Percentiles rank a stretch among this genome's conserved stretches.
Evolutionary conservation across 2,797 vertebrate species (phyloP).

Genomic region (Mycteria americana): DNA sequence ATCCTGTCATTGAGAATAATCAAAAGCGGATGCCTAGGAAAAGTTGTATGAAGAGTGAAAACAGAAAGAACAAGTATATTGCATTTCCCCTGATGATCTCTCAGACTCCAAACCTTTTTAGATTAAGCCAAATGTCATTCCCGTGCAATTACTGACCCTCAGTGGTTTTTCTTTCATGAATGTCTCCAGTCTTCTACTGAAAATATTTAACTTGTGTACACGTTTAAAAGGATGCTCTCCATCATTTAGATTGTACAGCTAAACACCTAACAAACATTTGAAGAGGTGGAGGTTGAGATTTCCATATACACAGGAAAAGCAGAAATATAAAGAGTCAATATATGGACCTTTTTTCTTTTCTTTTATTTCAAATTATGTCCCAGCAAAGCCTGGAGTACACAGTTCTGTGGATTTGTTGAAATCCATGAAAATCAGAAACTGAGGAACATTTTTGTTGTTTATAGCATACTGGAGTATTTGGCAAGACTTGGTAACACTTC

Average conservation of each 20-base stretch:
- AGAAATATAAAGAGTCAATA: not conserved
- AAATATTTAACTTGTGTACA: not conserved
- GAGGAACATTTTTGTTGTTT: not conserved
- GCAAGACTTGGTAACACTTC: not conserved
- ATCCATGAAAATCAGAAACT: not conserved
- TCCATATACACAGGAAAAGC: not conserved
- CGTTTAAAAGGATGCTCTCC: not conserved
- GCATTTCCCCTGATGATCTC: not conserved
- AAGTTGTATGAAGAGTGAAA: not conserved
- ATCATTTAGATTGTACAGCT: not conserved
- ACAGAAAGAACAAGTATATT: not conserved
- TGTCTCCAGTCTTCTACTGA: not conserved
- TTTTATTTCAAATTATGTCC: not conserved
- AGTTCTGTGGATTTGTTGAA: not conserved
- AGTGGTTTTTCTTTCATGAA: not conserved
- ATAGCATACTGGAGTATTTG: not conserved
- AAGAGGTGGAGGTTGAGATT: not conserved
- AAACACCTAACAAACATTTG: not conserved
- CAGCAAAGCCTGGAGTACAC: not conserved
- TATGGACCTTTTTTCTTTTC: not conserved
- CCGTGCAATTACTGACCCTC: not conserved
- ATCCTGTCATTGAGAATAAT: not conserved
- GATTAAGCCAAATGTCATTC: not conserved
- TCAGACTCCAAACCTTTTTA: not conserved
- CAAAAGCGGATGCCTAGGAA: not conserved